Conservation (phyloP, 2,113 vertebrate species). For the Lagopus leucura region DNA sequence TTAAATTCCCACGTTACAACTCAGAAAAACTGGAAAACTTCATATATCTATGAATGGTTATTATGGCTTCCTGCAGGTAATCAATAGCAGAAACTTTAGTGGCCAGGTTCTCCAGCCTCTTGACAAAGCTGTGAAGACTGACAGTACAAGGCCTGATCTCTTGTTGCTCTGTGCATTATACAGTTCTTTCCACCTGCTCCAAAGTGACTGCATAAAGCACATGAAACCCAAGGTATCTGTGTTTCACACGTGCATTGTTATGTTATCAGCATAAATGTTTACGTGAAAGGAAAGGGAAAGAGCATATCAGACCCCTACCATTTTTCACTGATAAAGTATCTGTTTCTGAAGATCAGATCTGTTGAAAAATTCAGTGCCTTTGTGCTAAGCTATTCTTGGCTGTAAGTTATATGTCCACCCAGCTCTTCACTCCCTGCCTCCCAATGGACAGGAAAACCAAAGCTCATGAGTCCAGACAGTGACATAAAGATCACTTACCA, state of each 20-base stretch:
- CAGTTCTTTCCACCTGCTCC: neutral
- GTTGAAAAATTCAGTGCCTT: neutral
- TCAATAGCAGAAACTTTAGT: accelerated
- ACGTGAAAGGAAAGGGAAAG: neutral
- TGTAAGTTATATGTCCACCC: neutral
- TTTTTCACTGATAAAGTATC: neutral
- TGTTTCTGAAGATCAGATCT: neutral
- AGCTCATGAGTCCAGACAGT: neutral
- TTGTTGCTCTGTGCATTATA: accelerated
- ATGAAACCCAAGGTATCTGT: neutral
- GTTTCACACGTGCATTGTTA: neutral
- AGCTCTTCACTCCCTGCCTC: neutral
- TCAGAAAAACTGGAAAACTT: neutral
- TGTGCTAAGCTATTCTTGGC: neutral
- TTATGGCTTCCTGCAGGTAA: neutral
- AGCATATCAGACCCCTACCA: neutral
- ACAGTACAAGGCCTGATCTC: neutral
- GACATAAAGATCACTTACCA: neutral
- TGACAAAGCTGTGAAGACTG: neutral
- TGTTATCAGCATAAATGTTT: neutral
- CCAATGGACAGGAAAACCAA: neutral
- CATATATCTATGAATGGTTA: accelerated
- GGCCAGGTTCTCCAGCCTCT: neutral
- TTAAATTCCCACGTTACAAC: neutral
- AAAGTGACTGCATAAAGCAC: neutral